Evolutionary conservation across 2,888 invertebrate genomes (phyloP), one percentile per base, ranked within the genome.

Genomic region (Pristionchus fissidentatus): DNA sequence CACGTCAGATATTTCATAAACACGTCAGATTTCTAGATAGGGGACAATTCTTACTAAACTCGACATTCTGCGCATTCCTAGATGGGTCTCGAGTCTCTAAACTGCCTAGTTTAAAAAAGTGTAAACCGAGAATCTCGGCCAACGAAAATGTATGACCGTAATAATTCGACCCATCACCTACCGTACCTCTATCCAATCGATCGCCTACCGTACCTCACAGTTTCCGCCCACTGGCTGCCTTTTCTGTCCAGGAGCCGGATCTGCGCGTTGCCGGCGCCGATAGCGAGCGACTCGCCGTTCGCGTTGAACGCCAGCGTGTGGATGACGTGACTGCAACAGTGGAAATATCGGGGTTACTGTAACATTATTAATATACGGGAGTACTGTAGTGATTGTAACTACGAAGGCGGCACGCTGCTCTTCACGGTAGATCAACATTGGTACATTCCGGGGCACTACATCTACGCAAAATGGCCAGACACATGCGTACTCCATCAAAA

Each of bases 231-330:
- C 79, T 92, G 91, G 35, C 88, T 88, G 8, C 91, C 92, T 35
- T 88, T 88, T n/a, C 92, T 84, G 80, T 92, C 97, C 22, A 98
- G 93, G 0, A 98, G 95, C 93, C 88, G 85, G 32, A 92, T 93
- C 86, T 93, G 93, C 5, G 93, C 95, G 62, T 96, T 95, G 0
- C 98, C 98, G 5, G 97, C 96, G 78, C 97, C 95, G 0, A 99
- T 96, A 19, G 99, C 94, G 83, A 99, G 95, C 70, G 95, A 95
- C 93, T 99, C 99, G 0, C 98, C 98, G 0, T 97, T 98, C 0
- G 95, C 95, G 0, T 97, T 97, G 93, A 97, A 99, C 90, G 97
- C 96, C 0, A 97, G 93, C 60, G 95, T 95, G 87, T 95, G 95
- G 85, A 99, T 97, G 0, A 97, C 97, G 93, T 99, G 97, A 84